A percentile compares a stretch with the other conserved stretches of the same genome.
phyloP scores from a whole-genome alignment of 2,113 vertebrate genomes.

The Paralichthys olivaceus region DNA sequence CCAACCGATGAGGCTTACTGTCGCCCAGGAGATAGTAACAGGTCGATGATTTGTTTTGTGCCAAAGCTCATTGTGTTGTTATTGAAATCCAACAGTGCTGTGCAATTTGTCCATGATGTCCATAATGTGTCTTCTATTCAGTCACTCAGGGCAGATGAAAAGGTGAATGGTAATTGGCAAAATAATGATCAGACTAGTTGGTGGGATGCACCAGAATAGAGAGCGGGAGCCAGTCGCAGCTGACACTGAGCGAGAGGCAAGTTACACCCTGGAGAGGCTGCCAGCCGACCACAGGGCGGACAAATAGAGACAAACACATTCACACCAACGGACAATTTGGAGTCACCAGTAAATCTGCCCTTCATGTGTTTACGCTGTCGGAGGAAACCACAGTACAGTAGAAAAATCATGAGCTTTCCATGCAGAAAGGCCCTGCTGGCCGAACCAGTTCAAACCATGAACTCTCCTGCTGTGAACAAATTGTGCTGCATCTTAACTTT shows the following conservation, averaged over 20 bases:
- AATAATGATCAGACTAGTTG: not conserved
- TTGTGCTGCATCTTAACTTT: not conserved
- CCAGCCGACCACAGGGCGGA: not conserved
- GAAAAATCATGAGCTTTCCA: not conserved
- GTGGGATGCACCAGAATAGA: not conserved
- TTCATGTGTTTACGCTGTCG: not conserved
- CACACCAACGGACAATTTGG: not conserved
- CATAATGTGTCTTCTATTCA: slow-evolving; percentile 4
- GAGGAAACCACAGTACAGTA: not conserved
- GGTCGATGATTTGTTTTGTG: slow-evolving; percentile 8
- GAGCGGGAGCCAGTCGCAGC: not conserved
- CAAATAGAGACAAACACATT: not conserved
- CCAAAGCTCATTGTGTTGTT: not conserved
- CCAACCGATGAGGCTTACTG: not conserved
- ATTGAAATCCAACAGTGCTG: not conserved
- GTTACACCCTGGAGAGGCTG: not conserved
- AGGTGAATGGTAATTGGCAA: not conserved
- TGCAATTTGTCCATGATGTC: slow-evolving; percentile 13
- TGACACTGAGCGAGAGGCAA: not conserved
- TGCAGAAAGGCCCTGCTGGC: not conserved
- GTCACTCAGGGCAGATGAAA: not conserved
- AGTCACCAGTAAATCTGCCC: not conserved
- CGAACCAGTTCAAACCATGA: not conserved
- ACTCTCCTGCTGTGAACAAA: not conserved
- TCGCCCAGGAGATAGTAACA: not conserved